Evolutionary conservation across 37 sponge, comb jelly and placozoan genomes (phyloP).

Genomic region (Crambe crambe): DNA sequence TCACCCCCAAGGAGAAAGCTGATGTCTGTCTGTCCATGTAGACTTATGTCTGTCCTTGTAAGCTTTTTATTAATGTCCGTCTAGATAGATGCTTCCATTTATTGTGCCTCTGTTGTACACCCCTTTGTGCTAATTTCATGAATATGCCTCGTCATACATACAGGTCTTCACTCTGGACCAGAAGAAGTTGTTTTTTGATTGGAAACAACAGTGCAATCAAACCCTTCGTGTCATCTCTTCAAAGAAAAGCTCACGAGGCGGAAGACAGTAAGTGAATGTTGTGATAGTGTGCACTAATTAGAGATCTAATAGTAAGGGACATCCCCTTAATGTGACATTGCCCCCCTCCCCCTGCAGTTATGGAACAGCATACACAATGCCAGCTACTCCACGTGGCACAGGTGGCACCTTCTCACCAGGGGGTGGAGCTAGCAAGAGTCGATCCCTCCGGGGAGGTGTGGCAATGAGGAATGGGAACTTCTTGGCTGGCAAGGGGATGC

Average conservation of each 20-base stretch:
- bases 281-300: neutral
- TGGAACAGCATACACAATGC: slow-evolving; percentile 3
- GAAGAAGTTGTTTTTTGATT: slow-evolving; percentile 66
- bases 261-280: slow-evolving; percentile 48
- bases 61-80: no score
- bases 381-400: slow-evolving; percentile 1
- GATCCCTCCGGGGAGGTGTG: slow-evolving; percentile 16
- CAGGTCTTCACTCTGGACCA: slow-evolving; percentile 81
- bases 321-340: neutral
- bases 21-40: no score
- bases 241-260: slow-evolving; percentile 21
- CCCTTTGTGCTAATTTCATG: no score
- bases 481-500: neutral
- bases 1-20: no score
- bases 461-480: slow-evolving; percentile 12
- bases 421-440: slow-evolving; percentile 4
- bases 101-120: no score
- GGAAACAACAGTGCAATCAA: slow-evolving; percentile 79
- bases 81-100: no score
- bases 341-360: slow-evolving; percentile 10
- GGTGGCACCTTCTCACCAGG: neutral
- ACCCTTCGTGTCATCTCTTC: slow-evolving; percentile 55
- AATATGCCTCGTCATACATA: no score
- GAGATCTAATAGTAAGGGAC: neutral
- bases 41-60: no score